Evolutionary conservation across 2,113 vertebrate species (phyloP), one percentile per base, ranked within the genome.

Genomic region (Podarcis cretensis): DNA sequence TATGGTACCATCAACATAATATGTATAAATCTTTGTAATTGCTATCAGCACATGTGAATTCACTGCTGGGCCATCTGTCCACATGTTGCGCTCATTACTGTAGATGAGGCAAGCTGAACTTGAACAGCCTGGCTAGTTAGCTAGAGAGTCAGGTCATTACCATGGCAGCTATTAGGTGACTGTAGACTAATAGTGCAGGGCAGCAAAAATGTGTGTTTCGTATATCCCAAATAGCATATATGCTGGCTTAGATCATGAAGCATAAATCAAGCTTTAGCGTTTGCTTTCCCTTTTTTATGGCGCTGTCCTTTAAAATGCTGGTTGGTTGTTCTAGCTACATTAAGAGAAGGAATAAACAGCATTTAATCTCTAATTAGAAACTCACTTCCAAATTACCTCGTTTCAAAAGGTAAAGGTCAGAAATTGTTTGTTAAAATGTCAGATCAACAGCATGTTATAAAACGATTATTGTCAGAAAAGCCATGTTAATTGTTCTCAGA

Each of bases 11-110:
- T 85, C 40, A 82, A 59, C 76, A 63, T 65, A 88, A 76, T 82
- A 7, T 27, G 4, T 77, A 77, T 86, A 86, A 57, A 69, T 90
- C 74, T 86, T 23, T 57, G 23, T 81, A 77, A 88, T 68, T 82
- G 74, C 43, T 77, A 40, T 81, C 32, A 5, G 43, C 57, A 68
- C 68, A 57, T 77, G 27, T 82, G 87, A 85, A 78, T 35, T 48
- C 63, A 82, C 77, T 66, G 32, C 48, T 85, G 79, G 69, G 71
- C 78, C 83, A 86, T 88, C 87, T 88, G 83, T 88, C 69, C 83
- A 71, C 59, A 88, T 85, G 54, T 84, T 68, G 14, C 30, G 32
- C n/a, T 79, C 79, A 88, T 81, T 88, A 81, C 16, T 54, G 75
- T 14, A 81, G 54, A 74, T 85, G 54, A 81, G 40, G 78, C 32